Percentiles rank a stretch among this genome's conserved stretches.
phyloP scores from a whole-genome alignment of 2,113 vertebrate genomes.

The Centropristis striata region DNA sequence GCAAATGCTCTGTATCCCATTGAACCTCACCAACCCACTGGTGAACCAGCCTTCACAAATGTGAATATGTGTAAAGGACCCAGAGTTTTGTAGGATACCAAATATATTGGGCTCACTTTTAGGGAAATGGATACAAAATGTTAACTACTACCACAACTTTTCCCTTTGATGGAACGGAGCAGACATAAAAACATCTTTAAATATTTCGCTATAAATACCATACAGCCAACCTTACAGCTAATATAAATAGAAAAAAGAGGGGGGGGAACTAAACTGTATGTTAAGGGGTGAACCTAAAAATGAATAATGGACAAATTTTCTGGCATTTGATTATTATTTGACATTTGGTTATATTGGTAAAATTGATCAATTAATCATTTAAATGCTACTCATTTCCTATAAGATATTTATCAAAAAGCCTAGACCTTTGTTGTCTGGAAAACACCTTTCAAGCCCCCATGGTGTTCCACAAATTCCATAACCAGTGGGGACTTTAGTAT shows the following conservation, averaged over 20 bases:
- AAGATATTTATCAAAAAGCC: not conserved
- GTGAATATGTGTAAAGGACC: not conserved
- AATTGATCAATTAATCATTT: not conserved
- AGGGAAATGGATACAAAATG: not conserved
- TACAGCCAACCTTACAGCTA: not conserved
- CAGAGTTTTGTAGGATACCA: not conserved
- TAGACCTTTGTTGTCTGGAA: conserved; percentile 3
- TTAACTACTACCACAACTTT: not conserved
- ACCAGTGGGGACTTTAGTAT: conserved; percentile 50
- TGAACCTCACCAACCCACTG: not conserved
- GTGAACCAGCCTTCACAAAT: not conserved
- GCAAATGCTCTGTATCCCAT: not conserved
- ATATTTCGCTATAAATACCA: not conserved
- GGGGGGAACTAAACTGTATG: not conserved
- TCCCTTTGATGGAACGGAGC: not conserved
- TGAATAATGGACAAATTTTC: not conserved
- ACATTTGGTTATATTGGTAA: too few relatives aligned
- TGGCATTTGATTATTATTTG: too few relatives aligned
- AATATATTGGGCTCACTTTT: not conserved
- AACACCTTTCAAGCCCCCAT: conserved; percentile 13
- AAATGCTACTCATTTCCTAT: not conserved
- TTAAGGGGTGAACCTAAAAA: not conserved
- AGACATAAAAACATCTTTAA: not conserved
- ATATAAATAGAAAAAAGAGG: not conserved
- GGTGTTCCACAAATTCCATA: conserved; percentile 44